A percentile compares a stretch with the other conserved stretches of the same genome.
These are phyloP conservation scores for Danio jaintianensis DNA, from an alignment of 2,797 vertebrate genomes.

Conservation along the genomic window DNA sequence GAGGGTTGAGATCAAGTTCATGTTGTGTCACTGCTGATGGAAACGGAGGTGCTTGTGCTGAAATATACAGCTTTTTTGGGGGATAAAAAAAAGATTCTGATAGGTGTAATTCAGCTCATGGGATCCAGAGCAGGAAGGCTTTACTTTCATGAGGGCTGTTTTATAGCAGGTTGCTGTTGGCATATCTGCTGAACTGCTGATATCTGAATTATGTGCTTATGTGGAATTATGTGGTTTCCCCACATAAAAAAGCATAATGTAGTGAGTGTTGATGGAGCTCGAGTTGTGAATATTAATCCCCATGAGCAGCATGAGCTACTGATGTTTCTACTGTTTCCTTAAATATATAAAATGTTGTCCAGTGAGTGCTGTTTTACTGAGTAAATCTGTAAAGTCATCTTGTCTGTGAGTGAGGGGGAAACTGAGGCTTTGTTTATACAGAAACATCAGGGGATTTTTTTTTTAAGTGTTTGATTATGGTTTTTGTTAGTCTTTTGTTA, in stretches of 20 bases:
- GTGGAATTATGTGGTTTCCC: constrained; percentile 28
- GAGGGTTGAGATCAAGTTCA: constrained; percentile 55
- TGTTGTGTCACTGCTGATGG: constrained; percentile 53
- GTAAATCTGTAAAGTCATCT: constrained; percentile 34
- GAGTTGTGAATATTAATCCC: constrained; percentile 53
- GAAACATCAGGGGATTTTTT: constrained; percentile 22
- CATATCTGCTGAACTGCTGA: constrained; percentile 31
- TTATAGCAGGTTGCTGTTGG: constrained; percentile 38
- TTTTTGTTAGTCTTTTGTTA: constrained; percentile 6
- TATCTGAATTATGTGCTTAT: constrained; percentile 38
- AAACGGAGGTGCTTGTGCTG: constrained; percentile 33
- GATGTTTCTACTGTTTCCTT: constrained; percentile 44
- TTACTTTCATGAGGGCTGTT: constrained; percentile 55
- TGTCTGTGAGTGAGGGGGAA: constrained; percentile 29
- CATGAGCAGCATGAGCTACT: constrained; percentile 54
- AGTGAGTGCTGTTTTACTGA: constrained; percentile 34
- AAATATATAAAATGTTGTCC: constrained; percentile 55
- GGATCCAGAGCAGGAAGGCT: constrained; percentile 53
- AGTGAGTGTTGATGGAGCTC: constrained; percentile 52
- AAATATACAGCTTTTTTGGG: constrained; percentile 51
- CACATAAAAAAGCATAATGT: constrained; percentile 43
- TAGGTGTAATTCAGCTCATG: constrained; percentile 51
- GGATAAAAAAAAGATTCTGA: constrained; percentile 15
- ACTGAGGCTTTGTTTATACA: constrained; percentile 32
- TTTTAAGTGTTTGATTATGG: constrained; percentile 2